Evolutionary conservation across 1,140 invertebrate genomes (phyloP), one percentile per base, ranked within the genome.

Genomic region (Leptinotarsa undecemlineata): DNA sequence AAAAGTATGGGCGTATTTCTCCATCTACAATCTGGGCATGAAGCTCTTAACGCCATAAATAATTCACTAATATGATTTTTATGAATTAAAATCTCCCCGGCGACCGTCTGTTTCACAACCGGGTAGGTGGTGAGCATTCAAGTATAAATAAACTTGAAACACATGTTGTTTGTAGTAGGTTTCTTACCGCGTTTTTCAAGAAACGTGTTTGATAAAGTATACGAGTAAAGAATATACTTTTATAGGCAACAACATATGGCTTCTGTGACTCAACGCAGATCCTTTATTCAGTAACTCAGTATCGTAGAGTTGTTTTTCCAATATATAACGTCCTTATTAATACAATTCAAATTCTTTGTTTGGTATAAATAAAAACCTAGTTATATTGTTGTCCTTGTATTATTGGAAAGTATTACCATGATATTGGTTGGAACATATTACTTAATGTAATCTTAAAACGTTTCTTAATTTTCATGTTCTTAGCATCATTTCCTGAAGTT

Each of bases 111-210:
- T 26, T 60, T 19, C 23, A 14, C 48, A 19, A 48, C 23, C 11
- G 21, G 48, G 33, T 17, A 47, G 68, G n/a, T 66, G 21, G n/a
- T 69, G 68, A 69, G 17, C 21, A 71, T 61, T 71, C 20, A 61
- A 71, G 69, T 61, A 61, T 71, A 48, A 71, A 71, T 61, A 69
- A 71, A 71, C 69, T 71, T 21, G 69, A 21, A 51, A 71, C 69
- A 71, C 57, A 60, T 71, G 69, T 61, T 71, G 69, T 71, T 71
- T 71, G 17, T 71, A 71, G n/a, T 23, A 26, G 51, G 57, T 61
- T 71, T 60, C 69, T 61, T 33, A 60, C 69, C 48, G 51, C 48
- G 20, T 71, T 61, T 71, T 71, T 71, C 51, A 60, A 26, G 48
- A 48, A 69, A 69, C 48, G 19, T 71, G 69, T 57, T 68, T 68